Evolutionary conservation across 2,888 invertebrate genomes (phyloP), one percentile per base, ranked within the genome.

Genomic region (Agonopterix heracliana): DNA sequence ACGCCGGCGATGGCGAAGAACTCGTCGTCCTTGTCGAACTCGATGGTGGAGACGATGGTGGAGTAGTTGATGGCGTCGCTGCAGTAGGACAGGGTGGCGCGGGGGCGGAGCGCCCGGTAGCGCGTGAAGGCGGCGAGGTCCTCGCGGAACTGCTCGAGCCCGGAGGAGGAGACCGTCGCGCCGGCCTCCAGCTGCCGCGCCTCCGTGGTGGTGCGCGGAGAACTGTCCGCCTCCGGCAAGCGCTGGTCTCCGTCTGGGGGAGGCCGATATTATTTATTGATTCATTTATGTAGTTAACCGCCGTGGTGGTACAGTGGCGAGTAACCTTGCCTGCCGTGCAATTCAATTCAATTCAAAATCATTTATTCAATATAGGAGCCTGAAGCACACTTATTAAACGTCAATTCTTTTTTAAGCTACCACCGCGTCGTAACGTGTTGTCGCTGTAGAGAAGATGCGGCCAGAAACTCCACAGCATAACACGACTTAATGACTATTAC

Each of bases 1-100:
- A 98, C 97, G 2, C 98, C 98, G 35, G 98, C 98, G 61, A 98
- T 97, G 0, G 98, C 98, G 83, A 98, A 97, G 79, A 94, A 95
- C 84, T 98, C 97, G 74, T 96, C 95, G 80, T 98, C 98, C 78
- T 97, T 96, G 76, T 98, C 98, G 84, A 98, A 98, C 81, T 98
- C 98, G 61, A 98, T 97, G 64, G 97, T 97, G 17, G 95, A 95
- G 4, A 95, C 95, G 57, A 96, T 95, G 4, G 94, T 95, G 3
- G 94, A 95, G 70, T 93, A 94, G 73, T 95, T 95, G 74, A 95
- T 95, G 47, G 96, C 92, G 77, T 98, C 98, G 67, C 93, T 94
- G 55, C 96, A 95, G 79, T 98, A 98, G 60, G 95, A 95, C 3
- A 98, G 87, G 4, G 96, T 96, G 3, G 97, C 96, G 7, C 98